These are phyloP conservation scores for Eurytoma adleriae DNA, from an alignment of 2,888 invertebrate species.

Conservation along the genomic window DNA sequence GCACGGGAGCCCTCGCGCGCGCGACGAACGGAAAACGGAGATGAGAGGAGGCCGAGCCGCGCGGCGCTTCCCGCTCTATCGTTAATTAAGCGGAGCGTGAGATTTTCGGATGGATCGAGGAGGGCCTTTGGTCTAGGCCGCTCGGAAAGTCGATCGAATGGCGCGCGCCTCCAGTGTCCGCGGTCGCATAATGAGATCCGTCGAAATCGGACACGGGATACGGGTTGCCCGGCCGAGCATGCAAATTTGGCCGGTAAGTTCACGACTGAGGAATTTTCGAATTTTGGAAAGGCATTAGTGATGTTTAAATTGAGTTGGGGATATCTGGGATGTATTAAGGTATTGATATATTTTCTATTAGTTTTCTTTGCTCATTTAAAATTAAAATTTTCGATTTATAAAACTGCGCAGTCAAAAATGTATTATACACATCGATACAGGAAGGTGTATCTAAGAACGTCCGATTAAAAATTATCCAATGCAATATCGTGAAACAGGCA, in stretches of 20 bases:
- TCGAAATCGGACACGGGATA: constrained; percentile 38
- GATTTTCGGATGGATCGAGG: constrained; percentile 66
- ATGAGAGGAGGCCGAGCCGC: constrained; percentile 56
- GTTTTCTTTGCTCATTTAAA: neutral
- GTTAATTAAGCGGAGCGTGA: constrained; percentile 75
- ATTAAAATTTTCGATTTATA: no score
- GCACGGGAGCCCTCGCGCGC: neutral
- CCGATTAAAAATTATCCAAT: no score
- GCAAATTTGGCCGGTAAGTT: constrained; percentile 25
- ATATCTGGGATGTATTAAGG: neutral
- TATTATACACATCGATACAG: no score
- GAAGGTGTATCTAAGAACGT: no score
- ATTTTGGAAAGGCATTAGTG: neutral
- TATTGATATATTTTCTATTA: neutral
- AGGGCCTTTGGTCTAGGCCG: constrained; percentile 19
- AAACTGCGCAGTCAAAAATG: no score
- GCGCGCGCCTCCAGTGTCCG: neutral
- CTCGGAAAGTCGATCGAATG: constrained; percentile 64
- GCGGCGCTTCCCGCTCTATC: constrained; percentile 64
- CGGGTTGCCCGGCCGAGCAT: constrained; percentile 10
- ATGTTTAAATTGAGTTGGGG: neutral
- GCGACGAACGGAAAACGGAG: constrained; percentile 59
- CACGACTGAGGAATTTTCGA: neutral
- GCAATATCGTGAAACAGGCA: neutral
- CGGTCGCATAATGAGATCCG: neutral